Evolutionary conservation across 2,888 invertebrate genomes (phyloP), one percentile per base, ranked within the genome.

Genomic region (Lithophane leautieri): DNA sequence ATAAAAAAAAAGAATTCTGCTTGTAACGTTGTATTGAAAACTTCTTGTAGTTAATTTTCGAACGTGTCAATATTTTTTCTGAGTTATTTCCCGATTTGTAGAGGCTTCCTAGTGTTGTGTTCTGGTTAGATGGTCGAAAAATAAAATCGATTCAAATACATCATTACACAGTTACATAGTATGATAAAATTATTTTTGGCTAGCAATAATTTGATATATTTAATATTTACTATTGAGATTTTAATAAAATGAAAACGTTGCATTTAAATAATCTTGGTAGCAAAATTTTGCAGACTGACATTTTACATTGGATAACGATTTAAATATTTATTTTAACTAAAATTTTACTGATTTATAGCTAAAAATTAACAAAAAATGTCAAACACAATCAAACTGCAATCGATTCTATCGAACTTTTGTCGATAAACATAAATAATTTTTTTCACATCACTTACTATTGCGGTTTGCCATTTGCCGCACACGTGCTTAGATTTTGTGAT

Each of bases 401-500:
- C 72, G 78, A 75, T 67, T 40, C 9, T 62, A 63, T 77, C 85
- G 65, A 50, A 54, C 12, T 66, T 12, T 42, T 62, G 47, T 83
- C 81, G 78, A 78, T 70, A 73, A 67, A 63, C 63, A 56, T 28
- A 76, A 76, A 69, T 72, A 63, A 16, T 56, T 47, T 70, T 34
- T n/a, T 70, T 78, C 71, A 34, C 80, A 78, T 78, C 83, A 83
- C 83, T 81, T 73, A 79, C 90, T 93, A 92, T 91, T 95, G 95
- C 95, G 93, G 94, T 95, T 95, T 95, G 94, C 95, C 94, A 94
- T 94, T 94, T 93, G 94, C 95, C 95, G 96, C 95, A 96, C 96
- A 96, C 95, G 96, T 96, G 96, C 96, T 94, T 94, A 92, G 93
- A 92, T 92, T 95, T 96, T 96, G 95, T 95, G 94, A 95, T 95